These are phyloP conservation scores for Eriocheir sinensis DNA, from an alignment of 1,140 invertebrate genomes.

Conservation along the genomic window DNA sequence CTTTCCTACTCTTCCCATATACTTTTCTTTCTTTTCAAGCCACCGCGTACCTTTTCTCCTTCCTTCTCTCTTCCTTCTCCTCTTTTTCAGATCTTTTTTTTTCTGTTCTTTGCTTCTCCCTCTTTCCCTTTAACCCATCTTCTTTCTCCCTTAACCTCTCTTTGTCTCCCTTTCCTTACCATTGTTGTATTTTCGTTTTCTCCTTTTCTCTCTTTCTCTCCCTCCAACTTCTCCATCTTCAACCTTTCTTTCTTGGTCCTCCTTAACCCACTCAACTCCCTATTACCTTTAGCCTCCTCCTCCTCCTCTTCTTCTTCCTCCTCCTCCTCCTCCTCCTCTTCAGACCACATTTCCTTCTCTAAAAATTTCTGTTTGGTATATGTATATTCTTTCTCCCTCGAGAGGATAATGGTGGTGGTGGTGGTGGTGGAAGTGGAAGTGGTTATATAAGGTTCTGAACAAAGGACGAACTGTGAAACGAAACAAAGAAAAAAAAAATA, in stretches of 20 bases:
- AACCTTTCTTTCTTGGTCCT: background rate
- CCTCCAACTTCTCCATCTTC: background rate
- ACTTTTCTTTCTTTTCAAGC: too few species aligned
- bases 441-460: background rate
- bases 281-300: background rate
- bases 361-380: background rate
- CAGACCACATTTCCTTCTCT: background rate
- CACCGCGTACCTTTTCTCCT: background rate
- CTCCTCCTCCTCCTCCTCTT: constrained; percentile 29
- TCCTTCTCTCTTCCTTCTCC: background rate
- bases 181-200: background rate
- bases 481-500: too few species aligned
- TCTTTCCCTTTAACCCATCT: background rate
- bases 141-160: background rate
- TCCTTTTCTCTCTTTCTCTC: too few species aligned
- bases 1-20: background rate
- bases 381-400: background rate
- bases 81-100: background rate
- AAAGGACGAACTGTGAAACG: background rate
- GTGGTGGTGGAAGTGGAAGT: too few species aligned
- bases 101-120: background rate
- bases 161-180: background rate
- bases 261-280: background rate
- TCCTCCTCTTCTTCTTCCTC: constrained; percentile 14
- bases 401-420: background rate